Evolutionary conservation across 2,888 invertebrate genomes (phyloP), one percentile per base, ranked within the genome.

Genomic region (Cheilosia urbana): DNA sequence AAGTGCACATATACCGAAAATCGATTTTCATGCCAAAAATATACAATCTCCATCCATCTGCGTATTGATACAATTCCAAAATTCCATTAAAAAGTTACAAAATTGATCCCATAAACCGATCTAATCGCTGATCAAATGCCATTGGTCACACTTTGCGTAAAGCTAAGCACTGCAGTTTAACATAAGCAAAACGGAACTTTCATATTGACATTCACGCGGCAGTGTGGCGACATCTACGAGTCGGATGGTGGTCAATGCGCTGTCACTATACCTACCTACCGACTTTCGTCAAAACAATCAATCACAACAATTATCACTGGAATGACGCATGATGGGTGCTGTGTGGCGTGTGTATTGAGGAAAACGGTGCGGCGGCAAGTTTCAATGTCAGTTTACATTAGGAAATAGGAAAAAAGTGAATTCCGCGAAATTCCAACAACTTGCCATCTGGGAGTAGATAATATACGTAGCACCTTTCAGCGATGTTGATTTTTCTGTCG

Each of bases 371-470:
- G 11, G 4, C 37, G 6, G 47, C 27, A 45, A 47, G 49, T 57
- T 78, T 78, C 78, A 78, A 42, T 71, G 72, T 78, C 71, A 78
- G 55, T 65, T 72, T 65, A 13, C 40, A 63, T 63, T 72, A 71
- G 69, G 66, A 69, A 66, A 76, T 58, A 57, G 24, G 45, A 13
- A 11, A 30, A 58, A 49, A 65, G 27, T 37, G 13, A 17, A 42
- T 76, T 68, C 76, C 55, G 53, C 11, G 37, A 63, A 78, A 72
- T 57, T 19, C 57, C 72, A 63, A 47, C 37, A 62, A 19, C 19
- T 58, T 21, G 24, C 71, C 77, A 69, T 17, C 13, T 53, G 77
- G 45, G 34, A 68, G 53, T 69, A 17, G 51, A n/a, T 7, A n/a
- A n/a, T n/a, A 9, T 13, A 49, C 49, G 15, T 34, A 6, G 45